Evolutionary conservation across 2,888 invertebrate genomes (phyloP).

Genomic region (Eristalinus aeneus): DNA sequence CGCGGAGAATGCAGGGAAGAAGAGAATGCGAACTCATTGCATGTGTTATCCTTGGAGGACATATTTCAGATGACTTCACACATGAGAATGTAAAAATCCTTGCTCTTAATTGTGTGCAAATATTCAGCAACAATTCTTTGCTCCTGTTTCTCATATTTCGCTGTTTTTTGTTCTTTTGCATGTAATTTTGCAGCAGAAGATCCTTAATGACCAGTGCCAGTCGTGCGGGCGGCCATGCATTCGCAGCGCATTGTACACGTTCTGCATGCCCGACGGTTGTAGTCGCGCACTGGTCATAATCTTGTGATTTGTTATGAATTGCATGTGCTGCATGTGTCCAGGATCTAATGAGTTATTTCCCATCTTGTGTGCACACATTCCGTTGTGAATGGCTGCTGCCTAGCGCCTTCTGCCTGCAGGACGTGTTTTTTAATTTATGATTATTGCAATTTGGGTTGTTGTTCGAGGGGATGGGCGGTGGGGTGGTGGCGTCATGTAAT

Average conservation of each 20-base stretch:
- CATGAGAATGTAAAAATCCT: conserved; percentile 60
- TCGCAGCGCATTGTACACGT: conserved; percentile 19
- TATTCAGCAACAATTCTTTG: neutral
- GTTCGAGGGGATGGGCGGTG: neutral
- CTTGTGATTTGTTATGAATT: conserved; percentile 79
- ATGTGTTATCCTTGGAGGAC: conserved; percentile 66
- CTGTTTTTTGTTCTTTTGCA: neutral
- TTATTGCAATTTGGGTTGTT: conserved; percentile 64
- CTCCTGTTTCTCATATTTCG: conserved; percentile 6
- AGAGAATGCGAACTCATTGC: conserved; percentile 43
- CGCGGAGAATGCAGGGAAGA: conserved; percentile 15
- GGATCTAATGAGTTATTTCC: conserved; percentile 69
- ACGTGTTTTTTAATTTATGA: conserved; percentile 70
- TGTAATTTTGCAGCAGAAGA: conserved; percentile 44
- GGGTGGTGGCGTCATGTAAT: conserved; percentile 12
- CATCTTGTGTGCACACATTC: conserved; percentile 40
- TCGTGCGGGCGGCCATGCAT: neutral
- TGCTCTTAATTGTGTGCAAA: conserved; percentile 70
- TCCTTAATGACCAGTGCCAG: conserved; percentile 67
- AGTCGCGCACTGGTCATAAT: conserved; percentile 74
- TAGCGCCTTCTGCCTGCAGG: conserved; percentile 62
- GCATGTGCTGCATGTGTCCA: conserved; percentile 74
- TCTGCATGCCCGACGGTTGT: neutral
- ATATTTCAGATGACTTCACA: conserved; percentile 67
- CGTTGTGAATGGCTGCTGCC: conserved; percentile 56